Base-by-base conservation (phyloP, 2,113 vertebrate genomes). In the Piprites chloris region DNA sequence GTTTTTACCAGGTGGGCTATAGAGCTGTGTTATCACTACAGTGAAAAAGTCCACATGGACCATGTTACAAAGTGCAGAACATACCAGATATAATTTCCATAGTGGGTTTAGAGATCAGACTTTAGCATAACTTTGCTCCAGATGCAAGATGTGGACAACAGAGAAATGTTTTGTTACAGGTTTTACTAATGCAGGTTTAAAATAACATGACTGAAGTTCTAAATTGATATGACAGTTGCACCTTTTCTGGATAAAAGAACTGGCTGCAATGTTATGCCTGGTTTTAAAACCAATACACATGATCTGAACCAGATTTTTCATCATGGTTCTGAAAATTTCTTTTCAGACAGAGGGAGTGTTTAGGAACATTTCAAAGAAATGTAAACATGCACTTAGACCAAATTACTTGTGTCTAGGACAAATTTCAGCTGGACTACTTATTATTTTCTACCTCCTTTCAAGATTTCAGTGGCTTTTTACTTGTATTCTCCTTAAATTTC, bases 191-290 rank as follows among this genome's bases (percentile, higher is more conserved):
- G 76, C 56, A 90, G 87, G 56, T 93, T 97, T 97, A 95, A 95
- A 96, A 92, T 97, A 97, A 95, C 94, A 89, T n/a, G 78, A 79
- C 56, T 97, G 95, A 95, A 98, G 96, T 95, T 97, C 92, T 97
- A 97, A 98, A 96, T 96, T 89, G 95, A 90, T 93, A 65, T 95
- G 97, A 97, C 97, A 97, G 95, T 96, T 95, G 80, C 89, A 96
- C 87, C 90, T 93, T 95, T 96, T 87, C 90, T 85, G 92, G 89
- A 91, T 94, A 83, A 97, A 98, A 93, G 95, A 95, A 76, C 80
- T 0, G 14, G 75, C 95, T 96, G 94, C 83, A 94, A 55, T 32
- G 84, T 87, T 93, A 85, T 95, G 87, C 90, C 94, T 95, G 95
- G 91, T 95, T 95, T 97, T 97, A 97, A 97, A 96, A 89, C 90